phyloP scores from a whole-genome alignment of 2,797 vertebrate species.

The Alauda arvensis region DNA sequence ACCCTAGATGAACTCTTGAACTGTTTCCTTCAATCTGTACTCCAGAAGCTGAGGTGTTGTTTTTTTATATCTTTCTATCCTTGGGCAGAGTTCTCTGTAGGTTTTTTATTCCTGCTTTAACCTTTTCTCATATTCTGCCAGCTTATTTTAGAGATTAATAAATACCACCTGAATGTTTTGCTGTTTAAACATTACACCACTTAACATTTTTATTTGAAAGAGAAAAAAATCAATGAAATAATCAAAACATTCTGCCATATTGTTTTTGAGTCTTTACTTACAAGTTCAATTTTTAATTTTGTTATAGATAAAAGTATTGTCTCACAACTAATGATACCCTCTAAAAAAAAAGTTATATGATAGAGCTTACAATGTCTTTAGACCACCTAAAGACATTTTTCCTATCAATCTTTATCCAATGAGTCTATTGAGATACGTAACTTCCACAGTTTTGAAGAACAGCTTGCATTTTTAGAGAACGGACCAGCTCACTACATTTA shows the following conservation, averaged over 20 bases:
- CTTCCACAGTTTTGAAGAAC: neutral
- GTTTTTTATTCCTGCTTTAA: slow-evolving; percentile 59
- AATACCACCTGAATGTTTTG: slow-evolving; percentile 67
- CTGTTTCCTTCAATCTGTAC: neutral
- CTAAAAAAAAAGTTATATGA: neutral
- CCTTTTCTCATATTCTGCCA: slow-evolving; percentile 67
- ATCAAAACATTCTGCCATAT: neutral
- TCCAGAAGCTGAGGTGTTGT: neutral
- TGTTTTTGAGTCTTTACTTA: neutral
- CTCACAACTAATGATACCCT: neutral
- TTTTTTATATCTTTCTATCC: neutral
- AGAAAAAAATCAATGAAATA: neutral
- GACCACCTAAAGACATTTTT: neutral
- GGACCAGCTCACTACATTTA: neutral
- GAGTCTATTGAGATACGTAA: neutral
- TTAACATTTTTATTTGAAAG: slow-evolving; percentile 33
- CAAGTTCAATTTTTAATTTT: neutral
- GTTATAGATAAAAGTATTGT: neutral
- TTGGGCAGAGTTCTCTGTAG: slow-evolving; percentile 32
- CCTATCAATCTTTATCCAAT: neutral
- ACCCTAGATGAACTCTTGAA: neutral
- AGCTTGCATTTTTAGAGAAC: neutral
- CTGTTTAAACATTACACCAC: slow-evolving; percentile 63
- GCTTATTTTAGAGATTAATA: slow-evolving; percentile 71
- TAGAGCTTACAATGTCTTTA: neutral